Evolutionary conservation across 2,888 invertebrate genomes (phyloP).

Genomic region (Mesorhabditis sp.): DNA sequence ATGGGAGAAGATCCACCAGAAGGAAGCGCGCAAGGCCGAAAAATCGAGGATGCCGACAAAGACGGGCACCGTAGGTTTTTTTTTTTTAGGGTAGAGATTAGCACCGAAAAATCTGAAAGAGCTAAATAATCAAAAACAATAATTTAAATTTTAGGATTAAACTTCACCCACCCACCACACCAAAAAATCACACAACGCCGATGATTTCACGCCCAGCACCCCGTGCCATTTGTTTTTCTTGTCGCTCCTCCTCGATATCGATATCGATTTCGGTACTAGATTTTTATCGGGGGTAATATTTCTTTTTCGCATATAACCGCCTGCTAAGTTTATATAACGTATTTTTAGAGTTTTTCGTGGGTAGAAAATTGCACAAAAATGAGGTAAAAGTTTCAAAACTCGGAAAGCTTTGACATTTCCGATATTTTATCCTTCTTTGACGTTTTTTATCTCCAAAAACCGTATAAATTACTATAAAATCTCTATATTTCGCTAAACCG

Average conservation of each 20-base stretch:
- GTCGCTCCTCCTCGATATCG: not conserved
- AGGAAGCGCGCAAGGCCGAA: constrained; percentile 58
- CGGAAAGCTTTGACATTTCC: too few species aligned
- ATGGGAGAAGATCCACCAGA: constrained; percentile 58
- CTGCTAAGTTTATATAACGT: too few species aligned
- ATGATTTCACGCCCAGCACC: not conserved
- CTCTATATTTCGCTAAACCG: too few species aligned
- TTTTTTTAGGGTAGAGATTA: not conserved
- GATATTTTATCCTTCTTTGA: too few species aligned
- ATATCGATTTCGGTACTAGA: too few species aligned
- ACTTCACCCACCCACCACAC: not conserved
- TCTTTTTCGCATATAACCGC: too few species aligned
- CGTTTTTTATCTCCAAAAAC: too few species aligned
- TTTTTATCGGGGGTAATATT: too few species aligned
- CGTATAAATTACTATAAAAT: too few species aligned
- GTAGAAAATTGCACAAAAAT: too few species aligned
- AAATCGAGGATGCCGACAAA: constrained; percentile 54
- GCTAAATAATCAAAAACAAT: constrained; percentile 7
- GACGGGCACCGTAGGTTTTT: constrained; percentile 23
- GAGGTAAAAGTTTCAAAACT: too few species aligned
- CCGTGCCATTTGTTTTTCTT: constrained; percentile 1
- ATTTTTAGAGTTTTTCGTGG: too few species aligned
- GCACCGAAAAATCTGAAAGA: not conserved
- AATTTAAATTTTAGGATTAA: constrained; percentile 3
- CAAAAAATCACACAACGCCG: constrained; percentile 7